Conservation (phyloP, 2,888 invertebrate genomes). For the Bombylius discolor region DNA sequence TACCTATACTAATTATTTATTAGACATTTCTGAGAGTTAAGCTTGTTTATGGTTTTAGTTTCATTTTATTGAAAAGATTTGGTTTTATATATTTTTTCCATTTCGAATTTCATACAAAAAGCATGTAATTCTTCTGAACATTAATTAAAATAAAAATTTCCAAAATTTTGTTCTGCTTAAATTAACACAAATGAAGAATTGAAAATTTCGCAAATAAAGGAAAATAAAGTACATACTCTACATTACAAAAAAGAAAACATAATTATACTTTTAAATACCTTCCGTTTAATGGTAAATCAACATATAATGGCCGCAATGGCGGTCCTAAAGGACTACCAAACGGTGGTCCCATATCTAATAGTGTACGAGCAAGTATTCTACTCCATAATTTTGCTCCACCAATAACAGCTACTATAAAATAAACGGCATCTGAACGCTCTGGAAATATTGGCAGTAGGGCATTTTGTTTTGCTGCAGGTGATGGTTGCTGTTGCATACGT, state of each 20-base stretch:
- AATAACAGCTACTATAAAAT: constrained; percentile 23
- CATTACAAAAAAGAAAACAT: not conserved
- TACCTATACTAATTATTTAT: too few species aligned
- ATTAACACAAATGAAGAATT: too few species aligned
- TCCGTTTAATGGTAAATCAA: constrained; percentile 22
- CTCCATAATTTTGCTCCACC: constrained; percentile 23
- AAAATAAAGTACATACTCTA: not conserved
- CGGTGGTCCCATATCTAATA: constrained; percentile 23
- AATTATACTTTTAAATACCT: constrained; percentile 15
- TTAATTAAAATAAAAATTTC: too few species aligned
- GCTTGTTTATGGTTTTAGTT: too few species aligned
- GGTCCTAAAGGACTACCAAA: constrained; percentile 21
- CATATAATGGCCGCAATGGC: constrained; percentile 21
- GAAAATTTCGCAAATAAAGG: not conserved
- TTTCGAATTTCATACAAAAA: too few species aligned
- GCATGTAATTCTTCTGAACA: too few species aligned
- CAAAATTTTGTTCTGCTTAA: too few species aligned
- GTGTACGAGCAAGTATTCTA: constrained; percentile 18
- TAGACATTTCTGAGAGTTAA: too few species aligned
- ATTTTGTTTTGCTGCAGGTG: constrained; percentile 2
- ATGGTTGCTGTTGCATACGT: not conserved
- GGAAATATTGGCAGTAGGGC: constrained; percentile 18
- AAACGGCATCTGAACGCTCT: constrained; percentile 20
- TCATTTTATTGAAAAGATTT: too few species aligned
- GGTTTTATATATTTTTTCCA: too few species aligned